phyloP scores from a whole-genome alignment of 2,113 vertebrate genomes.

The Hydrolagus affinis region DNA sequence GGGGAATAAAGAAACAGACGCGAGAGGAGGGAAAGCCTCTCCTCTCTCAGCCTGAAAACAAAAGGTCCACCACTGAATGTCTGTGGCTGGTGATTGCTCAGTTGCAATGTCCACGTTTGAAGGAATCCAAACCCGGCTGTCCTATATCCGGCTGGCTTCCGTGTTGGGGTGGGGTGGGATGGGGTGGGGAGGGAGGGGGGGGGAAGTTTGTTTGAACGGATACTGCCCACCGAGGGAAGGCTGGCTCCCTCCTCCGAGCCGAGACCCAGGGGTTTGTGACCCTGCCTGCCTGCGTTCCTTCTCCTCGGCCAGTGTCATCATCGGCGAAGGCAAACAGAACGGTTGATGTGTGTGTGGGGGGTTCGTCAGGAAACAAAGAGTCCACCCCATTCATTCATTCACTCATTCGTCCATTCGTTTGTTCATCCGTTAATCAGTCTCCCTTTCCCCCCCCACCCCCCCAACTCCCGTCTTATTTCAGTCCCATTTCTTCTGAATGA shows the following conservation, averaged over 20 bases:
- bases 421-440: conserved; percentile 3
- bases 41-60: background rate
- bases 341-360: background rate
- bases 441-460: too few relatives aligned
- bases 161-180: background rate
- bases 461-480: background rate
- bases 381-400: background rate
- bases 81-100: background rate
- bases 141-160: background rate
- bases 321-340: background rate
- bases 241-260: too few relatives aligned
- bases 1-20: background rate
- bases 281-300: background rate
- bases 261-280: too few relatives aligned
- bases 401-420: background rate
- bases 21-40: background rate
- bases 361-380: background rate
- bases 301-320: background rate
- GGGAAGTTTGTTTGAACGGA: background rate
- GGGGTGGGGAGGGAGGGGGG: too few relatives aligned
- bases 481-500: background rate
- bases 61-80: background rate
- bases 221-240: too few relatives aligned
- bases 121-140: background rate
- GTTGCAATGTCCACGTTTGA: background rate